phyloP scores from a whole-genome alignment of 2,113 vertebrate species.

The Paradisaea rubra region DNA sequence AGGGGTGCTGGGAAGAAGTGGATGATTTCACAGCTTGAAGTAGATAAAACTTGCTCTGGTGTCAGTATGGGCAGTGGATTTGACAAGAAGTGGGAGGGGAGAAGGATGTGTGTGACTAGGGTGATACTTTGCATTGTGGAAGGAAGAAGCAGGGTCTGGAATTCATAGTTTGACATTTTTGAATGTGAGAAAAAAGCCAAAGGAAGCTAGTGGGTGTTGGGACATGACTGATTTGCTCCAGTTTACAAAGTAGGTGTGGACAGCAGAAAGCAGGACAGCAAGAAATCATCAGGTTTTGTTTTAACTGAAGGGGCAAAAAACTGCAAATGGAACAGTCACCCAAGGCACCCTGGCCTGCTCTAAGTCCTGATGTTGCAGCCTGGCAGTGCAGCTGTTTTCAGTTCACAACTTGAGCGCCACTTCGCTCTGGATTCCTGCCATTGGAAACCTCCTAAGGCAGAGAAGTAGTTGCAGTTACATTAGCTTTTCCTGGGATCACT shows the following conservation, averaged over 20 bases:
- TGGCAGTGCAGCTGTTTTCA: background rate
- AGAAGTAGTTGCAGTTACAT: background rate
- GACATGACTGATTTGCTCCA: background rate
- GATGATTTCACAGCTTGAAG: background rate
- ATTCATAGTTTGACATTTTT: background rate
- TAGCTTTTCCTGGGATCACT: background rate
- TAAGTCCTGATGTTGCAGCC: background rate
- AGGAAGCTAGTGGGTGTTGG: slow-evolving; percentile 17
- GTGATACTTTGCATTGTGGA: background rate
- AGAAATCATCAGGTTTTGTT: background rate
- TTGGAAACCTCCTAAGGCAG: background rate
- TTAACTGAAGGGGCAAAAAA: background rate
- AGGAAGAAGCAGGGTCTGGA: slow-evolving; percentile 13
- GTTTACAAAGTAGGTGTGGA: background rate
- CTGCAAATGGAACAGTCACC: background rate
- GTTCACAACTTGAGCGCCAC: background rate
- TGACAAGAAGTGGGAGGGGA: background rate
- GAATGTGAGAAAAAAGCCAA: background rate
- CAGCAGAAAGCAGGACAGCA: background rate
- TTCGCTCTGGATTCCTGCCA: background rate
- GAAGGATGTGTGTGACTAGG: background rate
- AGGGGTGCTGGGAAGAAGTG: background rate
- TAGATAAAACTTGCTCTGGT: background rate
- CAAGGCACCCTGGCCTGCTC: background rate
- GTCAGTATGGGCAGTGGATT: background rate